phyloP scores from a whole-genome alignment of 2,797 vertebrate genomes.

The Myoxocephalus aenaeus region DNA sequence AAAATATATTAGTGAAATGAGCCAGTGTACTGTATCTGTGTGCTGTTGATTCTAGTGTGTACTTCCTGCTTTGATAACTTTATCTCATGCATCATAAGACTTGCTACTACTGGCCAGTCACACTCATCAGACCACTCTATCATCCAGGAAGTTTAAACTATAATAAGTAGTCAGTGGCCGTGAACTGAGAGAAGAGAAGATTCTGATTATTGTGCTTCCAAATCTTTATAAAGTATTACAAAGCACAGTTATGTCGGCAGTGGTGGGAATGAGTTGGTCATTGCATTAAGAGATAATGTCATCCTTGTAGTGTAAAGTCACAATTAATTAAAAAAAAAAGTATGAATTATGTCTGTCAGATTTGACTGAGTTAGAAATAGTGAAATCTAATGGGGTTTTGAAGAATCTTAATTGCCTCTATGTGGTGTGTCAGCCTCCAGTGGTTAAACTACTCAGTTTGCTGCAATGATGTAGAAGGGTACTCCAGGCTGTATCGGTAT shows the following conservation, averaged over 20 bases:
- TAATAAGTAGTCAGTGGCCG: slow-evolving; percentile 40
- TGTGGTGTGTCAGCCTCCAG: background rate
- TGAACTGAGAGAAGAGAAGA: slow-evolving; percentile 39
- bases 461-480: background rate
- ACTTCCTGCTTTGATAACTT: slow-evolving; percentile 82
- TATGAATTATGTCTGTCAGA: background rate
- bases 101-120: slow-evolving; percentile 58
- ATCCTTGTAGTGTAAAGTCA: background rate
- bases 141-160: slow-evolving; percentile 56
- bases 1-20: slow-evolving; percentile 48
- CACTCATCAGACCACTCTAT: slow-evolving; percentile 34
- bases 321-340: background rate
- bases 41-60: slow-evolving; percentile 75
- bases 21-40: slow-evolving; percentile 54
- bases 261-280: background rate
- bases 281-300: background rate
- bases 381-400: too few relatives aligned
- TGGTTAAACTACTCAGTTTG: background rate
- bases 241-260: background rate
- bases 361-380: background rate
- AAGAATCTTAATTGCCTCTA: too few relatives aligned
- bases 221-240: background rate
- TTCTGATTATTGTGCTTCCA: slow-evolving; percentile 25
- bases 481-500: background rate
- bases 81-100: slow-evolving; percentile 74